Evolutionary conservation across 2,888 invertebrate genomes (phyloP).

Genomic region (Latrodectus elegans): DNA sequence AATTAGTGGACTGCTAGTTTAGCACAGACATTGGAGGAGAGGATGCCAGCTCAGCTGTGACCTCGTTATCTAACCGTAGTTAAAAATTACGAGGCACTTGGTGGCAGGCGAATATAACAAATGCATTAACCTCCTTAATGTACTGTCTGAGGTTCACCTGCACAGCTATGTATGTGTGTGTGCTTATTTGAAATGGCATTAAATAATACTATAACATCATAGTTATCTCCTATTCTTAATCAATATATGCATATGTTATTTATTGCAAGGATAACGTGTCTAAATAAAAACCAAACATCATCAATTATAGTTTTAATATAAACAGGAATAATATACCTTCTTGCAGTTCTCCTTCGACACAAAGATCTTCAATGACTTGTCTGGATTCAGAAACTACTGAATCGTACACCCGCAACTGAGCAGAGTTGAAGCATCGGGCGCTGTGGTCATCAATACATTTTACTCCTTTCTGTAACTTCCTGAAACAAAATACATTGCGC

Average conservation of each 20-base stretch:
- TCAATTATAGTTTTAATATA: background rate
- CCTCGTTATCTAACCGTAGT: too few relatives aligned
- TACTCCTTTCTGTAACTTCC: constrained; percentile 61
- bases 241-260: background rate
- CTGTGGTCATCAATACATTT: constrained; percentile 63
- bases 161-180: too few relatives aligned
- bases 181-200: too few relatives aligned
- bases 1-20: too few relatives aligned
- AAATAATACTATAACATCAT: too few relatives aligned
- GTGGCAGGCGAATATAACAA: too few relatives aligned
- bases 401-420: constrained; percentile 53
- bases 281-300: background rate
- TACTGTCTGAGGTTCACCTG: too few relatives aligned
- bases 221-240: background rate
- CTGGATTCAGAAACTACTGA: constrained; percentile 61
- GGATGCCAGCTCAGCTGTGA: too few relatives aligned
- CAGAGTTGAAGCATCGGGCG: constrained; percentile 58
- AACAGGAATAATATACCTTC: constrained; percentile 22
- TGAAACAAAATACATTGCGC: background rate
- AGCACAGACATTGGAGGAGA: too few relatives aligned
- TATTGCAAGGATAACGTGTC: background rate
- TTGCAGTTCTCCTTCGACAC: constrained; percentile 53
- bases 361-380: constrained; percentile 64
- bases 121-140: too few relatives aligned
- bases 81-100: too few relatives aligned